Percentiles rank a stretch among this genome's conserved stretches.
phyloP scores from a whole-genome alignment of 2,888 invertebrate species.

The Melanchra persicariae region DNA sequence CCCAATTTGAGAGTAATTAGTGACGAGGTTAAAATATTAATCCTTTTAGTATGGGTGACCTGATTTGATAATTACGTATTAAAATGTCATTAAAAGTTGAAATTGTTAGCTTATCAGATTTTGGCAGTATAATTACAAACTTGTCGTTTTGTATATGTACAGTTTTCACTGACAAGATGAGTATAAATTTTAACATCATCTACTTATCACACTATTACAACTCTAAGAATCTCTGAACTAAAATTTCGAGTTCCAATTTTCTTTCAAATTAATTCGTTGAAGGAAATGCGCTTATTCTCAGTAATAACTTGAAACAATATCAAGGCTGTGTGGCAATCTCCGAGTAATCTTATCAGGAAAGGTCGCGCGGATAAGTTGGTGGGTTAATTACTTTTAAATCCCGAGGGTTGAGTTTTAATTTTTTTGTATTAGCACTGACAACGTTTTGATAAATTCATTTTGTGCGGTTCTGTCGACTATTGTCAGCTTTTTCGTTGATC shows the following conservation, averaged over 20 bases:
- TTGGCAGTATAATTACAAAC: neutral
- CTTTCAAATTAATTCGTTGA: neutral
- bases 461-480: neutral
- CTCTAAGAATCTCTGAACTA: neutral
- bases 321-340: conserved; percentile 60
- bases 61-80: conserved; percentile 4
- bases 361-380: conserved; percentile 46
- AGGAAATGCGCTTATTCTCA: conserved; percentile 35
- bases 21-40: conserved; percentile 14
- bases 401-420: conserved; percentile 44
- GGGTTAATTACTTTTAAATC: conserved; percentile 59
- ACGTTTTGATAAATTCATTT: conserved; percentile 23
- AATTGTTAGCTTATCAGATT: neutral
- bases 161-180: too few species aligned
- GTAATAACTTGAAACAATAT: conserved; percentile 46
- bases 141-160: neutral
- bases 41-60: neutral
- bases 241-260: neutral
- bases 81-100: conserved; percentile 4
- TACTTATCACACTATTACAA: neutral
- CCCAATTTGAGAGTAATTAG: conserved; percentile 21
- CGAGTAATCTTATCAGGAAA: conserved; percentile 62
- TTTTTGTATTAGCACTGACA: conserved; percentile 23
- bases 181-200: neutral
- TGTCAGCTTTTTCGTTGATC: too few species aligned